phyloP scores from a whole-genome alignment of 2,888 invertebrate genomes.

The Pollenia griseotomentosa region DNA sequence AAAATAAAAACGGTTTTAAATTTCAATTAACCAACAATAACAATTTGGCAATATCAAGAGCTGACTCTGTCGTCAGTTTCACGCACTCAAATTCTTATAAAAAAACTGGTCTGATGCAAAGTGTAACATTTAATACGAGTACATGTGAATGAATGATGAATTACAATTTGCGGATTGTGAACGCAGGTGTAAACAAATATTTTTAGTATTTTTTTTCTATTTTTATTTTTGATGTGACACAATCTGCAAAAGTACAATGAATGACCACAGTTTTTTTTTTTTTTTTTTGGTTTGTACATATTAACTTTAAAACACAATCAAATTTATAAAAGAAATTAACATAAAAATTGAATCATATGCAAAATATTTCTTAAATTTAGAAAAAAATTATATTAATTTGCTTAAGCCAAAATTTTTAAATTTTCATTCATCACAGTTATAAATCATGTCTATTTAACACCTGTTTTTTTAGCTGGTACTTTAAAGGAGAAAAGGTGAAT shows the following conservation, averaged over 20 bases:
- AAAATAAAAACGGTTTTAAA: slow-evolving; percentile 54
- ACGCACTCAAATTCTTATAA: slow-evolving; percentile 38
- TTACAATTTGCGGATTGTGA: slow-evolving; percentile 45
- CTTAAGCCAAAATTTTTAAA: background rate
- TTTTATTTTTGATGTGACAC: slow-evolving; percentile 60
- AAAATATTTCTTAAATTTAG: slow-evolving; percentile 1
- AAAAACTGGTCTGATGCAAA: slow-evolving; percentile 45
- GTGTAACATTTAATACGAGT: slow-evolving; percentile 56
- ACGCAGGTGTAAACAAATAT: slow-evolving; percentile 64
- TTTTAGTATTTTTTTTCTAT: slow-evolving; percentile 27
- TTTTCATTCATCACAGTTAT: slow-evolving; percentile 15
- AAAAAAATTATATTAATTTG: background rate
- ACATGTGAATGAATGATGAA: slow-evolving; percentile 45
- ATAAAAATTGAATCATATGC: background rate
- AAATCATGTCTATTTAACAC: slow-evolving; percentile 39
- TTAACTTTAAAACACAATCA: slow-evolving; percentile 15
- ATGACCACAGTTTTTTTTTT: slow-evolving; percentile 32
- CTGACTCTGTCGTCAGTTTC: slow-evolving; percentile 46
- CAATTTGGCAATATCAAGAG: slow-evolving; percentile 66
- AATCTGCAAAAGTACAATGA: slow-evolving; percentile 17
- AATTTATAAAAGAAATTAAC: background rate
- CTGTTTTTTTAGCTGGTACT: slow-evolving; percentile 18
- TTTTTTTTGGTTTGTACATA: background rate
- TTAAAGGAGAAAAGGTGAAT: slow-evolving; percentile 11
- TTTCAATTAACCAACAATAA: slow-evolving; percentile 68